A percentile compares a stretch with the other conserved stretches of the same genome.
Conservation (phyloP, 2,113 vertebrate genomes). For the Eublepharis macularius region DNA sequence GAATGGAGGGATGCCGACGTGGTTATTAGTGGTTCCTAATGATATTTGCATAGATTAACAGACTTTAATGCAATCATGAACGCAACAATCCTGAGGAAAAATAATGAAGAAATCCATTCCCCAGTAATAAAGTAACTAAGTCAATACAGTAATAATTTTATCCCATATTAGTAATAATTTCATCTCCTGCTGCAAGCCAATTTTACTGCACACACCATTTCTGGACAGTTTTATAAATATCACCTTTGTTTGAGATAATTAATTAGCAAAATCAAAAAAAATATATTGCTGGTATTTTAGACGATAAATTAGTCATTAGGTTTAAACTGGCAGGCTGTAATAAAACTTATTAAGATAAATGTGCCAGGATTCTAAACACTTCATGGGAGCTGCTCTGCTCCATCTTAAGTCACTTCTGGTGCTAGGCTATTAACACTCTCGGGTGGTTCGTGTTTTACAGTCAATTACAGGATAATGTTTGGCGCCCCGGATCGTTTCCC, state of each 20-base stretch:
- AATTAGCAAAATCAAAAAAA: conserved; percentile 82
- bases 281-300: conserved; percentile 79
- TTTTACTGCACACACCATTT: conserved; percentile 72
- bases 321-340: conserved; percentile 79
- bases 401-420: conserved; percentile 62
- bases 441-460: conserved; percentile 47
- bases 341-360: conserved; percentile 81
- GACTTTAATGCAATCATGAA: conserved; percentile 79
- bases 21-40: conserved; percentile 76
- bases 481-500: conserved; percentile 9
- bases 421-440: conserved; percentile 41
- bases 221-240: conserved; percentile 81
- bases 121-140: conserved; percentile 81
- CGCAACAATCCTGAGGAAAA: conserved; percentile 75
- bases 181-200: conserved; percentile 76
- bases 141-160: conserved; percentile 83
- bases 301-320: conserved; percentile 82
- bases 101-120: conserved; percentile 84
- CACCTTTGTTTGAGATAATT: conserved; percentile 83
- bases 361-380: conserved; percentile 70
- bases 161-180: conserved; percentile 80
- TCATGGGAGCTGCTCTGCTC: conserved; percentile 58
- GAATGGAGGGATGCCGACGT: conserved; percentile 67
- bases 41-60: conserved; percentile 84
- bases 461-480: conserved; percentile 60